Evolutionary conservation across 1,140 invertebrate species (phyloP), one percentile per base, ranked within the genome.

Genomic region (Bursaphelenchus mucronatus): DNA sequence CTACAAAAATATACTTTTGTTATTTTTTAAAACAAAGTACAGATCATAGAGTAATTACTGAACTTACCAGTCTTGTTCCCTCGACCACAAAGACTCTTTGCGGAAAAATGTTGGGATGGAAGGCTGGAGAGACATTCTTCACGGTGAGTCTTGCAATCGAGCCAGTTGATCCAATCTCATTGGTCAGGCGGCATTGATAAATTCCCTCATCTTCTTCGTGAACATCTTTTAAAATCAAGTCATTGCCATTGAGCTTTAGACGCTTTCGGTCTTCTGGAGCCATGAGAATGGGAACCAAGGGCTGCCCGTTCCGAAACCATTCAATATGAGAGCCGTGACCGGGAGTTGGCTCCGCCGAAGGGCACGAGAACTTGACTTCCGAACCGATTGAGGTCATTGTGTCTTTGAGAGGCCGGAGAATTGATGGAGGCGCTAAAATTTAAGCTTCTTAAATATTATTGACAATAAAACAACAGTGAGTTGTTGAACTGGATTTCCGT

Each of bases 71-170:
- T 50, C 47, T 54, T 52, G 54, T 50, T 10, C 74, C 69, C 51
- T 76, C 56, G 41, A 63, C 61, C 9, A 72, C 62, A 45, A 75
- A 76, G 11, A 73, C 57, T 47, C 62, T 46, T 46, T 56, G 43
- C 9, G 74, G 71, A 39, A 73, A 63, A 8, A 76, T 56, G 50
- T 76, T 73, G 9, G 67, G n/a, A 56, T 73, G 74, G 50, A 73
- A 73, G 11, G 17, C 47, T 15, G 71, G 71, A 8, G 68, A 9
- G 4, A 57, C 15, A 17, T 75, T 47, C 13, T 51, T 8, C 6
- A 73, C 74, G 11, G 52, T 55, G 4, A 73, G 44, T 17, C 57
- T n/a, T 8, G 74, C 67, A 10, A 62, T 66, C 4, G 71, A 66
- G 15, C 62, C 61, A 11, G 61, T 61, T 30, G 69, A 50, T 55